A percentile compares a stretch with the other conserved stretches of the same genome.
Conservation (phyloP, 2,888 invertebrate species). For the Alloplasta piceator region DNA sequence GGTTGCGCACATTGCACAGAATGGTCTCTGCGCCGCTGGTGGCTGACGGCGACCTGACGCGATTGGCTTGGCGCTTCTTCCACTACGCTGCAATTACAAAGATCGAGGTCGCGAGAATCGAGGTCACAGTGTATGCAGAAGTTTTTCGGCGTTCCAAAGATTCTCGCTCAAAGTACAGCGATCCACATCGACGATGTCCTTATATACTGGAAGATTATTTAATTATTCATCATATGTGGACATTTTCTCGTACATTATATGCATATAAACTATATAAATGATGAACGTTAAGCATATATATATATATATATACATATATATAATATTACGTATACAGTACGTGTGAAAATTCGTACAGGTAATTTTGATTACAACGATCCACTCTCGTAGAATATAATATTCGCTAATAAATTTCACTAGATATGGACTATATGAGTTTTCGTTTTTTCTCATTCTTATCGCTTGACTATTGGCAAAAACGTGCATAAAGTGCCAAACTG, state of each 20-base stretch:
- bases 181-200: slow-evolving; percentile 19
- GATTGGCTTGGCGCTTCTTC: no score
- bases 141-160: background rate
- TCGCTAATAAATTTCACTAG: slow-evolving; percentile 41
- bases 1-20: no score
- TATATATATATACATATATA: no score
- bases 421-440: slow-evolving; percentile 14
- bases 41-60: no score
- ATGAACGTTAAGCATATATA: slow-evolving; percentile 28
- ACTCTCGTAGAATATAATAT: slow-evolving; percentile 50
- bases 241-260: slow-evolving; percentile 6
- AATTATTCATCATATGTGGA: slow-evolving; percentile 12
- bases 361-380: slow-evolving; percentile 56
- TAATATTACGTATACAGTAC: slow-evolving; percentile 11
- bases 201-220: slow-evolving; percentile 11
- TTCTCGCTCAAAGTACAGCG: background rate
- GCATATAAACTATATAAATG: slow-evolving; percentile 10
- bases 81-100: no score
- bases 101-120: no score
- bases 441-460: slow-evolving; percentile 16
- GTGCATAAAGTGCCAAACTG: slow-evolving; percentile 29
- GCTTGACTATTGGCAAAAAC: slow-evolving; percentile 19
- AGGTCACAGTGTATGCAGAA: no score
- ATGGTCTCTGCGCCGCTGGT: no score
- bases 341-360: slow-evolving; percentile 26